Percentiles rank a stretch among this genome's conserved stretches.
phyloP scores from a whole-genome alignment of 30 jellyfish, hydroid and myxozoan genomes.

The Aurelia aurita complex sp. Pacific region DNA sequence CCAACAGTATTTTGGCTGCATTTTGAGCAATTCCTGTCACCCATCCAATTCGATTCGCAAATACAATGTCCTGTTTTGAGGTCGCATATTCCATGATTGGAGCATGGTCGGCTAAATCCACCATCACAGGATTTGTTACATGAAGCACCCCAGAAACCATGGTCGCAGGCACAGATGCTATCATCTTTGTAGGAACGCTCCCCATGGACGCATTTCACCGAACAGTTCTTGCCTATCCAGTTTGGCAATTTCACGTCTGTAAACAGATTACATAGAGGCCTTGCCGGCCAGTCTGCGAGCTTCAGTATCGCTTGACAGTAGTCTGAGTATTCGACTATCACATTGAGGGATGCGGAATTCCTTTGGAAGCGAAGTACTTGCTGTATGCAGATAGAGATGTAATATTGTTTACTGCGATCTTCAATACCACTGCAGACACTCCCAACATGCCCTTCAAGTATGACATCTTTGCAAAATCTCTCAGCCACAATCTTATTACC shows the following conservation, averaged over 20 bases:
- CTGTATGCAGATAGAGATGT: slow-evolving; percentile 33
- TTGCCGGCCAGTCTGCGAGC: slow-evolving; percentile 67
- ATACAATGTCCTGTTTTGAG: slow-evolving; percentile 32
- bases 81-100: slow-evolving; percentile 65
- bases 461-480: slow-evolving; percentile 38
- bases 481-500: slow-evolving; percentile 6
- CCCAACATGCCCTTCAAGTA: slow-evolving; percentile 48
- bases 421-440: slow-evolving; percentile 19
- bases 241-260: slow-evolving; percentile 29
- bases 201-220: slow-evolving; percentile 54
- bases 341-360: slow-evolving; percentile 40
- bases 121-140: slow-evolving; percentile 58
- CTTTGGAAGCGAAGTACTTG: background rate
- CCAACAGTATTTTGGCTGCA: slow-evolving; percentile 53
- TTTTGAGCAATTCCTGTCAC: slow-evolving; percentile 51
- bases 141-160: slow-evolving; percentile 56
- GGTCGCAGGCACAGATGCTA: slow-evolving; percentile 41
- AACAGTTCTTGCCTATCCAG: slow-evolving; percentile 70
- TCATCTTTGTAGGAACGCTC: slow-evolving; percentile 18
- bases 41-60: slow-evolving; percentile 57
- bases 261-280: slow-evolving; percentile 49
- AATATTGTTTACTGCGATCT: slow-evolving; percentile 23
- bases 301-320: slow-evolving; percentile 30
- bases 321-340: slow-evolving; percentile 38
- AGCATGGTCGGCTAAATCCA: slow-evolving; percentile 61